Evolutionary conservation across 1,140 invertebrate species (phyloP), one percentile per base, ranked within the genome.

Genomic region (Drosophila lowei): DNA sequence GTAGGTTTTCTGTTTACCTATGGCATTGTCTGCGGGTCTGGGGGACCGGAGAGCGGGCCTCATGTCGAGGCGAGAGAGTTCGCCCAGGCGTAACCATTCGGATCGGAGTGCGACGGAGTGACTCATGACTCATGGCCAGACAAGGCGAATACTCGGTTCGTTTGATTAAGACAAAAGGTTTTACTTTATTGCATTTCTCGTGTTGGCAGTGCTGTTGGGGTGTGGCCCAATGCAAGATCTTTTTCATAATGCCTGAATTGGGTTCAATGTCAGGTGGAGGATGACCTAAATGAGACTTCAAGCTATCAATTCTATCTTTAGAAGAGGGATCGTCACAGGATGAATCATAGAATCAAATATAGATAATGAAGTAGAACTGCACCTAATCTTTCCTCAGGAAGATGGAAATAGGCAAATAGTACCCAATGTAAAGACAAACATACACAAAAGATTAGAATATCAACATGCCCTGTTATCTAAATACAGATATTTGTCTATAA

Each of bases 151-250:
- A 53, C 7, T 38, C 42, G 42, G 15, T 48, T 3, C 57, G 53
- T 67, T 77, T 70, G 77, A 80, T 78, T 68, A 68, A 73, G 74
- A 81, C 74, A 83, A 83, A 68, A 68, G 75, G 50, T 60, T 70
- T 70, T 65, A 47, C 49, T 64, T 64, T 72, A 52, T 52, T 63
- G 55, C 47, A 48, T 25, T 50, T 42, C 47, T 42, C 47, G 30
- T n/a, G 7, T 49, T 67, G 58, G 80, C 72, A 49, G 64, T 85
- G 34, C 34, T 38, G 34, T 38, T 38, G 11, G 34, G 34, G 34
- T 38, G 34, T 38, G 34, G 75, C 65, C 71, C 28, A 34, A 2
- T 47, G 23, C 46, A 83, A 54, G 54, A 65, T 66, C 47, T 73
- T 50, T 44, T 38, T 15, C 11, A 53, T 44, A 38, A 21, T 64